Evolutionary conservation across 2,888 invertebrate genomes (phyloP).

Genomic region (Nycteola revayana): DNA sequence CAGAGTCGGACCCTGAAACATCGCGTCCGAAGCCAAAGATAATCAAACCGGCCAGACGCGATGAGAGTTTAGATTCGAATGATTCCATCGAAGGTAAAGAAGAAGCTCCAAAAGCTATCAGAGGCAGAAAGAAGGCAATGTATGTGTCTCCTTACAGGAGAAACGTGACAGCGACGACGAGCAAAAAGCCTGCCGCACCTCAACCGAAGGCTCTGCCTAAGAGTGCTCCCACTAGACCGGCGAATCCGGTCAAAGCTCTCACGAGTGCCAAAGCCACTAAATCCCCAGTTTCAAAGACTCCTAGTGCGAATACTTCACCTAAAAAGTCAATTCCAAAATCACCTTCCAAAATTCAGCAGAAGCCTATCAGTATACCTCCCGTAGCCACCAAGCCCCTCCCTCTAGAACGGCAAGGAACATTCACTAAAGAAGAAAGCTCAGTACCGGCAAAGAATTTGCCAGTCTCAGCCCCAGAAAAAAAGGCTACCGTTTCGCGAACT

Average conservation of each 20-base stretch:
- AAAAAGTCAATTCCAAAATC: conserved; percentile 60
- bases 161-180: conserved; percentile 42
- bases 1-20: conserved; percentile 69
- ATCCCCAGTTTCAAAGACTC: conserved; percentile 42
- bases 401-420: conserved; percentile 93
- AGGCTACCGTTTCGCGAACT: conserved; percentile 35
- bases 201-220: conserved; percentile 41
- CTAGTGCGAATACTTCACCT: conserved; percentile 59
- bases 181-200: conserved; percentile 50
- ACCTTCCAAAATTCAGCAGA: conserved; percentile 51
- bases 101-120: conserved; percentile 79
- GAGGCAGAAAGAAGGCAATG: conserved; percentile 86
- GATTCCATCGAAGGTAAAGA: conserved; percentile 68
- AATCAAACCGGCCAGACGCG: conserved; percentile 75
- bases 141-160: conserved; percentile 84
- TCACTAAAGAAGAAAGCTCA: conserved; percentile 91
- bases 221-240: conserved; percentile 32
- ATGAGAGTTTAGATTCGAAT: conserved; percentile 70
- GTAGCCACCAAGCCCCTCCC: conserved; percentile 68
- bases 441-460: conserved; percentile 63
- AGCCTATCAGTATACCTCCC: conserved; percentile 45
- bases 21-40: conserved; percentile 81
- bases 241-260: conserved; percentile 48
- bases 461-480: conserved; percentile 57
- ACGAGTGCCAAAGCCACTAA: conserved; percentile 55